These are phyloP conservation scores for Lochmaea capreae DNA, from an alignment of 2,888 invertebrate species.

Conservation along the genomic window DNA sequence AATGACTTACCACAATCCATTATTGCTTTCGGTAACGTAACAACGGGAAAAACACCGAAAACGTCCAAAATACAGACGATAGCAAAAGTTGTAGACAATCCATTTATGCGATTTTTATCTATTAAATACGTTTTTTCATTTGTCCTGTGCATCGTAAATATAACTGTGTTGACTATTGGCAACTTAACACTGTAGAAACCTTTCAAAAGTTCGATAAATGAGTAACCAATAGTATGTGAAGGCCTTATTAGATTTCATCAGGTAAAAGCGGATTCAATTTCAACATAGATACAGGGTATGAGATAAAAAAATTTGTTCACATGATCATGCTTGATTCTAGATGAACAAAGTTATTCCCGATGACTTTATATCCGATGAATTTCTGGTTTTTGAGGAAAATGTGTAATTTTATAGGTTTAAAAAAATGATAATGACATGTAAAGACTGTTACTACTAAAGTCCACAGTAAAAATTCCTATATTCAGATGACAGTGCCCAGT, in stretches of 20 bases:
- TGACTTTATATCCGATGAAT: no score
- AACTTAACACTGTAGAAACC: constrained; percentile 19
- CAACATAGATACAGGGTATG: constrained; percentile 2
- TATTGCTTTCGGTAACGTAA: constrained; percentile 80
- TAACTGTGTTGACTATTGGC: constrained; percentile 1
- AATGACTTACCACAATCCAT: constrained; percentile 76
- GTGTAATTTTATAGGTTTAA: no score
- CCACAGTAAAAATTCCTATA: no score
- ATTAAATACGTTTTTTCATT: constrained; percentile 45
- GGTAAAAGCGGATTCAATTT: constrained; percentile 14
- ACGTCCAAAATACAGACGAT: constrained; percentile 83
- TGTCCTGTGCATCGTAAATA: constrained; percentile 28
- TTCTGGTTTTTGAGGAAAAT: no score
- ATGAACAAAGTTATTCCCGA: no score
- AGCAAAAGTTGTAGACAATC: constrained; percentile 77
- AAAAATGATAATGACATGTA: no score
- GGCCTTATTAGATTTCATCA: constrained; percentile 26
- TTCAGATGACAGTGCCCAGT: no score
- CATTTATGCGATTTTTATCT: constrained; percentile 51
- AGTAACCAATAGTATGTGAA: constrained; percentile 10
- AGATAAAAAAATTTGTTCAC: background rate
- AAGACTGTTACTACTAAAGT: no score
- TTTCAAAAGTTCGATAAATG: constrained; percentile 15
- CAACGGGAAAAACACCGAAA: constrained; percentile 86
- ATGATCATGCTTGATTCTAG: no score